These are phyloP conservation scores for Rhynchophorus ferrugineus DNA, from an alignment of 1,140 invertebrate genomes.

Conservation along the genomic window DNA sequence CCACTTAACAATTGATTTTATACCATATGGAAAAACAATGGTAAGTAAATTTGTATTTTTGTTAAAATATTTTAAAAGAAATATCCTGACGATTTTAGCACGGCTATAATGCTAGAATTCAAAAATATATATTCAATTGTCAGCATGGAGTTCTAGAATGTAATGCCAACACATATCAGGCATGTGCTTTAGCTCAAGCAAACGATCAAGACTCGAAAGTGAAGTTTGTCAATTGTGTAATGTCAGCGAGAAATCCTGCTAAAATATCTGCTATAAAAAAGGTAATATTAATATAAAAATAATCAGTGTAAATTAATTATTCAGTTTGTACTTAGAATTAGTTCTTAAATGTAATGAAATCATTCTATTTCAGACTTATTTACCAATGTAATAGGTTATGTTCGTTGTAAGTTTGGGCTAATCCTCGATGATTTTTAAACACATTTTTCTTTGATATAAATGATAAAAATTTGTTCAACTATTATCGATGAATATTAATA, in stretches of 20 bases:
- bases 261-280: slow-evolving; percentile 25
- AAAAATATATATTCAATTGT: slow-evolving; percentile 51
- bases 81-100: slow-evolving; percentile 7
- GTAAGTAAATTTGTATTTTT: too few species aligned
- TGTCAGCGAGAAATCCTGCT: slow-evolving; percentile 40
- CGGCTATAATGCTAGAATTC: slow-evolving; percentile 25
- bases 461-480: too few species aligned
- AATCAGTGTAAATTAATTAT: too few species aligned
- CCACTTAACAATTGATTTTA: slow-evolving; percentile 47
- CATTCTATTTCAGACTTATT: too few species aligned
- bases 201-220: slow-evolving; percentile 40
- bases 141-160: slow-evolving; percentile 62
- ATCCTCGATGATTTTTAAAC: too few species aligned
- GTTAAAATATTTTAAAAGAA: neutral
- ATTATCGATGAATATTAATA: too few species aligned
- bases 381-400: too few species aligned
- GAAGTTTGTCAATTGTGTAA: slow-evolving; percentile 48
- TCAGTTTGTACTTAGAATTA: neutral
- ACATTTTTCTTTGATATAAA: too few species aligned
- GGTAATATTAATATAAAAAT: slow-evolving; percentile 13
- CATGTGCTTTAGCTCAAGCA: slow-evolving; percentile 50
- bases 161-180: slow-evolving; percentile 55
- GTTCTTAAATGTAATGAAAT: too few species aligned
- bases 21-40: slow-evolving; percentile 74
- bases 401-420: too few species aligned